A percentile compares a stretch with the other conserved stretches of the same genome.
These are phyloP conservation scores for Ethmia dodecea DNA, from an alignment of 2,888 invertebrate genomes.

Conservation along the genomic window DNA sequence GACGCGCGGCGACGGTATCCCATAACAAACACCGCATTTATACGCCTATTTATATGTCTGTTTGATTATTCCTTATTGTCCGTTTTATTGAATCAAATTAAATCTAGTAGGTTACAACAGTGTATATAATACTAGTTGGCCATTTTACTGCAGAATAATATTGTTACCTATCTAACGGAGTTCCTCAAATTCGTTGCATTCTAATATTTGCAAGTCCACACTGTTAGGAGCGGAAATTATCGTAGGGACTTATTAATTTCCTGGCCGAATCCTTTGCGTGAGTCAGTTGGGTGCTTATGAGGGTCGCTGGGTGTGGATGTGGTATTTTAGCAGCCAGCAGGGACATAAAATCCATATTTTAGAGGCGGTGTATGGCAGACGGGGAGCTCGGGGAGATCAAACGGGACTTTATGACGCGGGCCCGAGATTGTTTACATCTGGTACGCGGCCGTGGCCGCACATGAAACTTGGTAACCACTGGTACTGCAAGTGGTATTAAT, in stretches of 20 bases:
- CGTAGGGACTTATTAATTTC: conserved; percentile 10
- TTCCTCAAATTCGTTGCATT: too few species aligned
- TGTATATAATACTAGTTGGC: too few species aligned
- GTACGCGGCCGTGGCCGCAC: conserved; percentile 60
- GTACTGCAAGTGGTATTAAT: conserved; percentile 46
- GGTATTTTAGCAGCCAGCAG: conserved; percentile 67
- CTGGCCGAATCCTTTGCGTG: conserved; percentile 21
- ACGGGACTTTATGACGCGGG: conserved; percentile 70
- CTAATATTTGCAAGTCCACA: not conserved
- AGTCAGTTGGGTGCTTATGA: conserved; percentile 41
- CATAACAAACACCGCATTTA: conserved; percentile 51
- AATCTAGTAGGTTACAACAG: not conserved
- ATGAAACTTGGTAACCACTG: conserved; percentile 70
- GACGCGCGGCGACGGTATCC: conserved; percentile 44
- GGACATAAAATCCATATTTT: conserved; percentile 74
- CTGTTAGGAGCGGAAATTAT: conserved; percentile 2
- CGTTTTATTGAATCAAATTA: conserved; percentile 23
- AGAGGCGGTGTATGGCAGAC: conserved; percentile 41
- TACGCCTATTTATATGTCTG: conserved; percentile 26
- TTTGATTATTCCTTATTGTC: conserved; percentile 18
- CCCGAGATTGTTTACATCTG: conserved; percentile 76
- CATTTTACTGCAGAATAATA: too few species aligned
- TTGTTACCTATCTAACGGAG: too few species aligned
- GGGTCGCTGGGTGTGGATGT: conserved; percentile 60
- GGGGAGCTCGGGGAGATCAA: conserved; percentile 61